Percentiles rank a stretch among this genome's conserved stretches.
Conservation (phyloP, 64 coral and sea anemone genomes). For the Stichodactyla helianthus region DNA sequence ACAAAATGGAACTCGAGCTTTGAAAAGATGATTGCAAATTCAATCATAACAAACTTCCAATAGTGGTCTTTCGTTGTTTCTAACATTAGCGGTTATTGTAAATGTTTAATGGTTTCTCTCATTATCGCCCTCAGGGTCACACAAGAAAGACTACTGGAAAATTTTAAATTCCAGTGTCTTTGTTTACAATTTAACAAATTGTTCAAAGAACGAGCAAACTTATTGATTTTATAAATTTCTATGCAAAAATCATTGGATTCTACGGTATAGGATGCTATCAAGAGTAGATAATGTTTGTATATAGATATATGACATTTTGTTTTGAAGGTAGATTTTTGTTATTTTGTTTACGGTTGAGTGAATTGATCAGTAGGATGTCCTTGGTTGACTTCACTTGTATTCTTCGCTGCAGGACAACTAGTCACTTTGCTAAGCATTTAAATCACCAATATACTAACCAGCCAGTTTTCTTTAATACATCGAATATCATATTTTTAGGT, state of each 20-base stretch:
- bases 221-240: background rate
- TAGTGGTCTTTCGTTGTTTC: background rate
- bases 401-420: background rate
- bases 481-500: constrained; percentile 7
- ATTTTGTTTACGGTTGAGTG: background rate
- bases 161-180: background rate
- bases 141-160: background rate
- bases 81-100: background rate
- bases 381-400: background rate
- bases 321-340: background rate
- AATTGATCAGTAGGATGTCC: background rate
- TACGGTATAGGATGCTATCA: background rate
- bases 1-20: background rate
- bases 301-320: background rate
- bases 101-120: background rate
- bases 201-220: background rate
- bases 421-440: background rate
- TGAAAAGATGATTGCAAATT: too few relatives aligned
- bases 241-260: background rate
- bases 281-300: too few relatives aligned
- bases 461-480: background rate
- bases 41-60: background rate
- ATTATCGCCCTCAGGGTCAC: background rate
- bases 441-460: background rate
- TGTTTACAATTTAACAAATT: background rate